These are phyloP conservation scores for Chrysaora quinquecirrha DNA, from an alignment of 30 jellyfish, hydroid and myxozoan species.

Conservation along the genomic window DNA sequence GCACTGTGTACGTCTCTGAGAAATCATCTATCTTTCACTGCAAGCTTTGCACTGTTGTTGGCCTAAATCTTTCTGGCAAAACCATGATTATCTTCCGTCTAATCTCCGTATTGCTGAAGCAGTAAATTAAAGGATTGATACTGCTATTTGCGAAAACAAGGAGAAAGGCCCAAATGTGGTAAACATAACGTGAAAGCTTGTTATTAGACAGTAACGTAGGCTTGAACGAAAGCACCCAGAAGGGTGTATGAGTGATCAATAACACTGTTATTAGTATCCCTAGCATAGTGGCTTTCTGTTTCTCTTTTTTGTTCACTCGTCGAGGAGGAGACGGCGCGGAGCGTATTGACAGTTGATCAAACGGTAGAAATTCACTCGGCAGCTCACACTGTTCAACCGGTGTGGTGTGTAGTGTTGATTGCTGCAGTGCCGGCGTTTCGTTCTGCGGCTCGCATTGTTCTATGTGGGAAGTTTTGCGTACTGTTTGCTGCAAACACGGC, in stretches of 20 bases:
- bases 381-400: background rate
- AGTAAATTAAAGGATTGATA: constrained; percentile 10
- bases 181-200: background rate
- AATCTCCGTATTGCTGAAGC: background rate
- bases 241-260: background rate
- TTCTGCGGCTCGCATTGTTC: background rate
- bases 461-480: background rate
- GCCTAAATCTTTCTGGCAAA: too few species aligned
- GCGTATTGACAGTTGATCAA: background rate
- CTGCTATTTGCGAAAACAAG: constrained; percentile 12
- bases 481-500: background rate
- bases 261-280: background rate
- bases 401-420: background rate
- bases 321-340: background rate
- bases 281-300: background rate
- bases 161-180: background rate
- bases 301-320: background rate
- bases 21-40: too few species aligned
- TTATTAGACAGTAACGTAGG: background rate
- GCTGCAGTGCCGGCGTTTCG: background rate
- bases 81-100: background rate
- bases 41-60: too few species aligned
- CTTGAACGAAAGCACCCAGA: background rate
- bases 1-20: too few species aligned
- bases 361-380: background rate